A percentile compares a stretch with the other conserved stretches of the same genome.
Conservation (phyloP, 2,888 invertebrate genomes). For the Trypoxylon attenuatum region DNA sequence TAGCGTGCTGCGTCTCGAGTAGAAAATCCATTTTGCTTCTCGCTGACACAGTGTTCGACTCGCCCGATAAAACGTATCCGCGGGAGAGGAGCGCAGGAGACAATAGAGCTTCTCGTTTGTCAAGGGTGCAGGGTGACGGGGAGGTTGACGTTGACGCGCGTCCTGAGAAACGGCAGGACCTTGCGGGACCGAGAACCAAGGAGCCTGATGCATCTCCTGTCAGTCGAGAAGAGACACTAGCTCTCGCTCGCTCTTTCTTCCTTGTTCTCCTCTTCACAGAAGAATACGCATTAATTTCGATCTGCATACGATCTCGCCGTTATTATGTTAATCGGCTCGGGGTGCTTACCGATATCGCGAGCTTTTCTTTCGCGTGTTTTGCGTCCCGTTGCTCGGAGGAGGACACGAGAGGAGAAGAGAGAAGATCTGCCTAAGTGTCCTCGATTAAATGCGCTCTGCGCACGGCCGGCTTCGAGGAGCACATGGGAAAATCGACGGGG, state of each 20-base stretch:
- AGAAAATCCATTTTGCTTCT: too few species aligned
- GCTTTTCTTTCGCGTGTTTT: conserved; percentile 54
- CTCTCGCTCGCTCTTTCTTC: conserved; percentile 9
- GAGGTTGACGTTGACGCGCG: conserved; percentile 1
- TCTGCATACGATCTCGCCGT: conserved; percentile 69
- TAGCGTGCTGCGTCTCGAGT: too few species aligned
- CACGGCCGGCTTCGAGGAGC: conserved; percentile 46
- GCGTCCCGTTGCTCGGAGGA: conserved; percentile 21
- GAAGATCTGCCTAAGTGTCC: conserved; percentile 41
- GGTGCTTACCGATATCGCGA: conserved; percentile 46
- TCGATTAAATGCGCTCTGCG: conserved; percentile 63
- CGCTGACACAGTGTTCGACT: too few species aligned
- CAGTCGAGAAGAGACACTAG: conserved; percentile 46
- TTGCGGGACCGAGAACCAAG: conserved; percentile 28
- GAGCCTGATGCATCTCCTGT: conserved; percentile 60
- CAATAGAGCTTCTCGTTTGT: conserved; percentile 5
- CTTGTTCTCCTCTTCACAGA: conserved; percentile 64
- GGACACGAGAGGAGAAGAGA: too few species aligned
- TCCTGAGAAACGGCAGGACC: conserved; percentile 17
- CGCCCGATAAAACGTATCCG: conserved; percentile 10
- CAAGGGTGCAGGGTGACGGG: not conserved
- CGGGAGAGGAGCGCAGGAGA: not conserved
- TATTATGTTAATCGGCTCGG: conserved; percentile 70
- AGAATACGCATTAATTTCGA: conserved; percentile 74
- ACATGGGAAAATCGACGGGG: conserved; percentile 68